A percentile compares a stretch with the other conserved stretches of the same genome.
phyloP scores from a whole-genome alignment of 1,140 invertebrate genomes.

The Hycleus phaleratus region DNA sequence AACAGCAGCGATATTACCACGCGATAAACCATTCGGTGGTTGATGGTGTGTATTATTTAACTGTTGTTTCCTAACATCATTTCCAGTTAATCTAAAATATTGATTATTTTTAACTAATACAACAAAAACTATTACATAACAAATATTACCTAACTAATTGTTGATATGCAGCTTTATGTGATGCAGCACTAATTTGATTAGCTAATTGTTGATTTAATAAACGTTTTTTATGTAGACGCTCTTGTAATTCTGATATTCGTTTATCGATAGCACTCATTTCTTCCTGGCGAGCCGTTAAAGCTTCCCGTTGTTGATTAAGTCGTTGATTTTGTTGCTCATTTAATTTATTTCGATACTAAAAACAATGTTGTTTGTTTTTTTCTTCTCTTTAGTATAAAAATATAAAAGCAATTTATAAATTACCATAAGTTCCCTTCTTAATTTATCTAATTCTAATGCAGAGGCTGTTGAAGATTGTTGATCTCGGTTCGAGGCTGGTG shows the following conservation, averaged over 20 bases:
- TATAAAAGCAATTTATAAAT: too few relatives aligned
- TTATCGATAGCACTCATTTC: conserved; percentile 88
- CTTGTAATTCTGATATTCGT: conserved; percentile 86
- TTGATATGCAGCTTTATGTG: conserved; percentile 39
- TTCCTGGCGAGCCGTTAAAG: conserved; percentile 75
- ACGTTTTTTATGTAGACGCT: conserved; percentile 78
- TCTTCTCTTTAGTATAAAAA: too few relatives aligned
- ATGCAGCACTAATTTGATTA: conserved; percentile 54
- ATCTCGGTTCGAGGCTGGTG: conserved; percentile 23
- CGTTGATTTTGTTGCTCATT: conserved; percentile 89
- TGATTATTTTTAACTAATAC: too few relatives aligned
- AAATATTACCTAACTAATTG: conserved; percentile 36
- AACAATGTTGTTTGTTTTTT: conserved; percentile 14
- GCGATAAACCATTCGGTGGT: conserved; percentile 37
- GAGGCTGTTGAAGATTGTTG: conserved; percentile 54
- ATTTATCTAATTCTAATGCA: conserved; percentile 82
- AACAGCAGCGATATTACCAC: conserved; percentile 77
- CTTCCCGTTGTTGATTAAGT: conserved; percentile 77
- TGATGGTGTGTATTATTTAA: conserved; percentile 17
- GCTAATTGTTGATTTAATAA: conserved; percentile 79
- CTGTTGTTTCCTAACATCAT: conserved; percentile 28
- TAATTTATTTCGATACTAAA: conserved; percentile 89
- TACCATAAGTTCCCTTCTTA: conserved; percentile 83
- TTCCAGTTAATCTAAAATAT: conserved; percentile 33
- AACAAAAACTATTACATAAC: background rate